phyloP scores from a whole-genome alignment of 2,113 vertebrate species.

The Podiceps cristatus region DNA sequence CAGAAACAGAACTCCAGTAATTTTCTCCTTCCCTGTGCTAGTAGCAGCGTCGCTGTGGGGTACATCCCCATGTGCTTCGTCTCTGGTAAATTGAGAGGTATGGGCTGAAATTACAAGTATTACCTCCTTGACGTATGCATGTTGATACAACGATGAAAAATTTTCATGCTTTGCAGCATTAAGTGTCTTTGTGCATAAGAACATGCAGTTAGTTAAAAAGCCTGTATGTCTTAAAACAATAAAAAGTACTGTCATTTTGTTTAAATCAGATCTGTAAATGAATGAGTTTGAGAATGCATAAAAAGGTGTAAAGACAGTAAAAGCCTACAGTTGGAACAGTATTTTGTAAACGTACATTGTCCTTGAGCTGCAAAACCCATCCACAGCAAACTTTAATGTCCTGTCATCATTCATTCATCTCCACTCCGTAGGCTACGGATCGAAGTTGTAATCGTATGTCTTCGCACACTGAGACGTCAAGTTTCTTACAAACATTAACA shows the following conservation, averaged over 20 bases:
- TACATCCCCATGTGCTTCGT: not conserved
- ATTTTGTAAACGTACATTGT: slow-evolving; percentile 53
- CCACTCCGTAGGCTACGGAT: slow-evolving; percentile 97
- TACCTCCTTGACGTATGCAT: slow-evolving; percentile 55
- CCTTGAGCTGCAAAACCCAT: slow-evolving; percentile 67
- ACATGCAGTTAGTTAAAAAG: slow-evolving; percentile 32
- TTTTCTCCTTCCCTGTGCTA: not conserved
- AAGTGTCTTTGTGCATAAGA: slow-evolving; percentile 55
- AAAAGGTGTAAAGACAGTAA: slow-evolving; percentile 31
- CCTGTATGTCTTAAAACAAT: not conserved
- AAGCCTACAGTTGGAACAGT: slow-evolving; percentile 32
- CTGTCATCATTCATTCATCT: slow-evolving; percentile 96
- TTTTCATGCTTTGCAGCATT: slow-evolving; percentile 83
- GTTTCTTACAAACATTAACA: slow-evolving; percentile 99
- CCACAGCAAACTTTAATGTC: slow-evolving; percentile 84
- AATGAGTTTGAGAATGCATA: slow-evolving; percentile 24
- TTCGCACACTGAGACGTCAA: slow-evolving; percentile 99
- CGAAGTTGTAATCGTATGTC: slow-evolving; percentile 99
- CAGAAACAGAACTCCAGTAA: not conserved
- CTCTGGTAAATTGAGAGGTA: slow-evolving; percentile 75
- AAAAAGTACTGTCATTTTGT: not conserved
- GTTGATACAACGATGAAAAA: slow-evolving; percentile 21
- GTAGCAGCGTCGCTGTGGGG: not conserved
- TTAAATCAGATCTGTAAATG: slow-evolving; percentile 37
- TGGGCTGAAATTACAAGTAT: slow-evolving; percentile 31